A percentile compares a stretch with the other conserved stretches of the same genome.
Evolutionary conservation across 2,888 invertebrate species (phyloP).

Genomic region (Altica lythri): DNA sequence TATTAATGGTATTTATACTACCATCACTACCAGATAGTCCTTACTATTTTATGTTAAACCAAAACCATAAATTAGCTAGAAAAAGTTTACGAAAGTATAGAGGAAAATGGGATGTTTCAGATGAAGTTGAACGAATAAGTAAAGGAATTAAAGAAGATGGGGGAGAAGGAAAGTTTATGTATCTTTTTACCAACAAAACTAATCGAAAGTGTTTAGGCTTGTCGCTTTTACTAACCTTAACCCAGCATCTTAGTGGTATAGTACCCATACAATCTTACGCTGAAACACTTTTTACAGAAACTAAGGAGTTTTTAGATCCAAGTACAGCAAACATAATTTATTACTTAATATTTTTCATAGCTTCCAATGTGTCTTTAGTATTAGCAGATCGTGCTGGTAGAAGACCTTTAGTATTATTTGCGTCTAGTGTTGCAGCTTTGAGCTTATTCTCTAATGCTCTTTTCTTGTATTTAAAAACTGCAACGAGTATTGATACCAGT

Average conservation of each 20-base stretch:
- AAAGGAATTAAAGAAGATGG: constrained; percentile 51
- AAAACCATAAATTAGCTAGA: constrained; percentile 57
- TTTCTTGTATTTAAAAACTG: constrained; percentile 15
- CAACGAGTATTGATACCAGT: constrained; percentile 1
- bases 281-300: constrained; percentile 58
- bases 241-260: constrained; percentile 64
- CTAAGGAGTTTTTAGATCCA: constrained; percentile 55
- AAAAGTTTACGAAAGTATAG: constrained; percentile 59
- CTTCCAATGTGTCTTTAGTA: constrained; percentile 62
- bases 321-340: constrained; percentile 48
- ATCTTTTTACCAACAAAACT: constrained; percentile 61
- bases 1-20: constrained; percentile 57
- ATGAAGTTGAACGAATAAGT: constrained; percentile 47
- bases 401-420: constrained; percentile 51
- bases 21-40: constrained; percentile 66
- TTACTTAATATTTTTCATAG: constrained; percentile 61
- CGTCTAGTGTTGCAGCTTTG: constrained; percentile 9
- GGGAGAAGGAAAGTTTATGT: constrained; percentile 61
- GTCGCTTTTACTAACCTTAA: constrained; percentile 61
- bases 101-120: constrained; percentile 59
- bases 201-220: constrained; percentile 68
- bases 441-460: constrained; percentile 14
- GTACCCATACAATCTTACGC: constrained; percentile 67
- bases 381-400: constrained; percentile 64
- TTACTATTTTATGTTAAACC: constrained; percentile 57